Percentiles rank a stretch among this genome's conserved stretches.
These are phyloP conservation scores for Gymnothorax reevesii DNA, from an alignment of 2,797 vertebrate species.

Conservation along the genomic window DNA sequence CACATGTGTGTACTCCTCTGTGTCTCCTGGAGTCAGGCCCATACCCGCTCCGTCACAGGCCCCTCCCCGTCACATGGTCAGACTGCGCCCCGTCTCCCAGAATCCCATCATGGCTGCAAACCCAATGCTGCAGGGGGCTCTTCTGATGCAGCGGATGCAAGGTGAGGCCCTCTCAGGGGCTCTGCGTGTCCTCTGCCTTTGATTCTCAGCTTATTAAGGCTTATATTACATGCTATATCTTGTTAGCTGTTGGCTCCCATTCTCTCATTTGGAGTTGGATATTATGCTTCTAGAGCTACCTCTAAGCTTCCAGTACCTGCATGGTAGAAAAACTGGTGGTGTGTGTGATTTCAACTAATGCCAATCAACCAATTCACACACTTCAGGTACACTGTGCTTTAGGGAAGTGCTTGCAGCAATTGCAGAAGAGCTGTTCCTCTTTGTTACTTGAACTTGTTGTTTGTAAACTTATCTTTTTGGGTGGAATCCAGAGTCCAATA, in stretches of 20 bases:
- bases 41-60: slow-evolving; percentile 23
- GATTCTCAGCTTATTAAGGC: not conserved
- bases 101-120: slow-evolving; percentile 70
- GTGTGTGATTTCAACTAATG: not conserved
- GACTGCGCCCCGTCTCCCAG: slow-evolving; percentile 63
- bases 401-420: not conserved
- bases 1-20: not conserved
- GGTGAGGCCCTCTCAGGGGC: slow-evolving; percentile 59
- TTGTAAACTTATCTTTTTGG: not conserved
- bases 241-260: not conserved
- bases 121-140: slow-evolving; percentile 73
- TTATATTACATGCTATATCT: not conserved
- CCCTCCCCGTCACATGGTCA: slow-evolving; percentile 55
- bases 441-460: not conserved
- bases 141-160: slow-evolving; percentile 79
- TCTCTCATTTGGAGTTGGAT: not conserved
- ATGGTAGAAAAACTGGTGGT: too few species aligned
- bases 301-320: too few species aligned
- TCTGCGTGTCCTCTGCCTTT: not conserved
- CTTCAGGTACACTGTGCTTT: not conserved
- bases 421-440: not conserved
- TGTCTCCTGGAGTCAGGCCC: not conserved
- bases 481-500: not conserved
- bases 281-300: not conserved
- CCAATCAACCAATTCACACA: not conserved